phyloP scores from a whole-genome alignment of 2,888 invertebrate genomes.

The Lasioglossum oenotherae region DNA sequence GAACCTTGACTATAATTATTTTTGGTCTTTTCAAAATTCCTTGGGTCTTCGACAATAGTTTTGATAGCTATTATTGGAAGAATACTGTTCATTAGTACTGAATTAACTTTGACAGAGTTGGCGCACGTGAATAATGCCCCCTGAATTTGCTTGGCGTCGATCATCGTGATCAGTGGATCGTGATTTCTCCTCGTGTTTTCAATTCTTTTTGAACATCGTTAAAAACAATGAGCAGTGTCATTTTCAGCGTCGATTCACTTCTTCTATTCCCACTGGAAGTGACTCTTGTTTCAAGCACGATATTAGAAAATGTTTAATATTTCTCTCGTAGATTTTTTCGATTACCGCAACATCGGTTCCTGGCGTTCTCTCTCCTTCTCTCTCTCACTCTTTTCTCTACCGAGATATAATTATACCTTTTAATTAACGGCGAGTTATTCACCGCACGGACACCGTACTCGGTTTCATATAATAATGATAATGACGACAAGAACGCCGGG shows the following conservation, averaged over 20 bases:
- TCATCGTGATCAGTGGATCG: background rate
- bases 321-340: background rate
- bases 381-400: background rate
- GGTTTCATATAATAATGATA: conserved; percentile 13
- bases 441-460: background rate
- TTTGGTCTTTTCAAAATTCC: too few relatives aligned
- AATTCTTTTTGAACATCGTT: background rate
- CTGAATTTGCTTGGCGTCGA: background rate
- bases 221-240: background rate
- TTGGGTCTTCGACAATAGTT: too few relatives aligned
- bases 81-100: too few relatives aligned
- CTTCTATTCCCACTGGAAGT: background rate
- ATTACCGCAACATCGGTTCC: background rate
- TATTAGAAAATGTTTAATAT: background rate
- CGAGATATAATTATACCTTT: background rate
- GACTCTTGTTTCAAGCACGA: background rate
- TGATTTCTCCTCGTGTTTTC: background rate
- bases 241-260: background rate
- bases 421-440: conserved; percentile 20
- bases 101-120: too few relatives aligned
- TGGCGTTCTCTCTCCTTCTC: background rate
- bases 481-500: background rate
- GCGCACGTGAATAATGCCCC: background rate
- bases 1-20: too few relatives aligned
- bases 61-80: too few relatives aligned